phyloP scores from a whole-genome alignment of 2,888 invertebrate genomes.

The Chrysotoxum bicinctum region DNA sequence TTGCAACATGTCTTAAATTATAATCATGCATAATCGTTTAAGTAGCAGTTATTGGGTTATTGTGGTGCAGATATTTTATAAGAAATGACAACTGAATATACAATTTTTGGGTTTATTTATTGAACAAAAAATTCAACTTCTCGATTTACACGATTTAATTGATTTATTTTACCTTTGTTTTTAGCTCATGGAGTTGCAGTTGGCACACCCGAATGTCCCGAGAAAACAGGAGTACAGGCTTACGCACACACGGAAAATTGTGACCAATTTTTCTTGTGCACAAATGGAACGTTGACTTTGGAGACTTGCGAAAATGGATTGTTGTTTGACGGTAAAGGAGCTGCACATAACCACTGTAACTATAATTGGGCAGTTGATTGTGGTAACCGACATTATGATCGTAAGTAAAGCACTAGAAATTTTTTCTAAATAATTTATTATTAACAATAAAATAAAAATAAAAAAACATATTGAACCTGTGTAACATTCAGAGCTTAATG shows the following conservation, averaged over 20 bases:
- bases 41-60: neutral
- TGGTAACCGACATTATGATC: slow-evolving; percentile 89
- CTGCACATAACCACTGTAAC: slow-evolving; percentile 95
- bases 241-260: slow-evolving; percentile 94
- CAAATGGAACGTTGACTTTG: slow-evolving; percentile 93
- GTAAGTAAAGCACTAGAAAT: slow-evolving; percentile 83
- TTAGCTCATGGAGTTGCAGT: slow-evolving; percentile 86
- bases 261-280: slow-evolving; percentile 94
- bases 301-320: slow-evolving; percentile 96
- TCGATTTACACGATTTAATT: slow-evolving; percentile 10
- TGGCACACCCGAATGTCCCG: slow-evolving; percentile 89
- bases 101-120: slow-evolving; percentile 20
- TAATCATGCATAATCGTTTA: neutral
- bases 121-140: neutral
- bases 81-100: slow-evolving; percentile 37
- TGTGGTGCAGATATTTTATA: neutral
- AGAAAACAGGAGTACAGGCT: slow-evolving; percentile 89
- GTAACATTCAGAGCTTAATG: neutral
- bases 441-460: neutral
- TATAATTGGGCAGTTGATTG: slow-evolving; percentile 96
- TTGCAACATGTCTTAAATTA: slow-evolving; percentile 5
- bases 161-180: slow-evolving; percentile 67
- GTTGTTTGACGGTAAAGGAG: slow-evolving; percentile 94
- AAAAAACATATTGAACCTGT: neutral
- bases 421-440: neutral